These are phyloP conservation scores for Stichodactyla mertensii DNA, from an alignment of 64 coral and sea anemone genomes.

Conservation along the genomic window DNA sequence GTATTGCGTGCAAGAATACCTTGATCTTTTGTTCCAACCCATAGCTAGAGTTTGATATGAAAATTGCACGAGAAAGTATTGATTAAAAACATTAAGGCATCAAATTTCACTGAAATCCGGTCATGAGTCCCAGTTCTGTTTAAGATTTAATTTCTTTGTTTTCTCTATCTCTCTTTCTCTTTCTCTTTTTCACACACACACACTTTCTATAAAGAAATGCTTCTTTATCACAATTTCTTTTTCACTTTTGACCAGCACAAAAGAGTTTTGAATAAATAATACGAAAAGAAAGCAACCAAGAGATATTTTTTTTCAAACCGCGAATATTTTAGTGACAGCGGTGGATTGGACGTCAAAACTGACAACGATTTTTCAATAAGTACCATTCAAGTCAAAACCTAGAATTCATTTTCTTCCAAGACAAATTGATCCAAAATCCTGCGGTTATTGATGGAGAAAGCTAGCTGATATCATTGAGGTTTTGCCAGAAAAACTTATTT, in stretches of 20 bases:
- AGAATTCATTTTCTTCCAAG: neutral
- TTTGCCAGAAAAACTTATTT: neutral
- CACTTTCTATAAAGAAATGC: neutral
- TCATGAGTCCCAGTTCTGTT: neutral
- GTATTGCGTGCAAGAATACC: neutral
- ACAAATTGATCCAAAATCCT: neutral
- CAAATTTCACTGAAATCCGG: neutral
- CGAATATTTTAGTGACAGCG: neutral
- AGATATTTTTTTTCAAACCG: neutral
- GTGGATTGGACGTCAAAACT: neutral
- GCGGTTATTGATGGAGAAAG: neutral
- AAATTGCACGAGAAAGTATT: neutral
- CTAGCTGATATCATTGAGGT: slow-evolving; percentile 3
- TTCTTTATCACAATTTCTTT: neutral
- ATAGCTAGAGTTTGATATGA: neutral
- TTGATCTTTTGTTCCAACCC: neutral
- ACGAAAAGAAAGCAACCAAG: neutral
- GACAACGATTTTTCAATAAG: neutral
- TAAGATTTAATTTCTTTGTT: neutral
- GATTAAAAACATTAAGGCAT: neutral
- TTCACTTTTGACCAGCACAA: neutral
- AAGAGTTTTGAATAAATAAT: neutral
- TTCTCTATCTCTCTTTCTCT: neutral
- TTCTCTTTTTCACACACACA: neutral
- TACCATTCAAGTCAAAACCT: neutral